phyloP scores from a whole-genome alignment of 1,140 invertebrate species.

The Glossosoma conforme region DNA sequence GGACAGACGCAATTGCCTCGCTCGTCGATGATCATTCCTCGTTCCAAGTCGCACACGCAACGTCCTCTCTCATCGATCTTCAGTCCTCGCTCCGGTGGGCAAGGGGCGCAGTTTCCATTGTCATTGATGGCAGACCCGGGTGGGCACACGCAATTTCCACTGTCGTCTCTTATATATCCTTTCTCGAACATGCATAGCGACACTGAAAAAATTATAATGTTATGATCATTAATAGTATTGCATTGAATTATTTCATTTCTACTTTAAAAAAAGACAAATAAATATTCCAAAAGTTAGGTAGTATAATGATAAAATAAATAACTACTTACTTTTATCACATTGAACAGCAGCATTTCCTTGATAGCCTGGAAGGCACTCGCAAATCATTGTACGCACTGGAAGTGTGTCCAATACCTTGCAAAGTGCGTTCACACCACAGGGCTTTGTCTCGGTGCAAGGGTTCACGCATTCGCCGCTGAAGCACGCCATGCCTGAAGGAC shows the following conservation, averaged over 20 bases:
- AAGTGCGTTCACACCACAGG: constrained; percentile 75
- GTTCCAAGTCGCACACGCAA: constrained; percentile 73
- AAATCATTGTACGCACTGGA: constrained; percentile 83
- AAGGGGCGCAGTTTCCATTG: constrained; percentile 70
- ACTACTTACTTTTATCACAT: constrained; percentile 63
- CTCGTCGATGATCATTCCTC: constrained; percentile 69
- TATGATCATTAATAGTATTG: not conserved
- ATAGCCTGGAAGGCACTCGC: constrained; percentile 80
- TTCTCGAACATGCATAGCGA: constrained; percentile 63
- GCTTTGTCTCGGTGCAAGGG: constrained; percentile 73
- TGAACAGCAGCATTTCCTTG: constrained; percentile 73
- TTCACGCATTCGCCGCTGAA: constrained; percentile 76
- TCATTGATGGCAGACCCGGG: constrained; percentile 69
- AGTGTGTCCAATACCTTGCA: constrained; percentile 77
- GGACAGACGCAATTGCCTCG: constrained; percentile 75
- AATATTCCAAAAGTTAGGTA: not conserved
- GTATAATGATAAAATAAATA: not conserved
- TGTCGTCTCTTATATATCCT: constrained; percentile 62
- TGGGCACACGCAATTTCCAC: constrained; percentile 70
- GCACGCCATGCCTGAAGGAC: constrained; percentile 76
- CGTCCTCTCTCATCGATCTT: constrained; percentile 69
- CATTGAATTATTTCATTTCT: not conserved
- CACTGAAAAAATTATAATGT: constrained; percentile 41
- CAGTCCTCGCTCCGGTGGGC: constrained; percentile 64
- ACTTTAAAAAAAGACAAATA: constrained; percentile 1